These are phyloP conservation scores for Otolemur garnettii DNA, from an alignment of 2,113 vertebrate genomes.

Conservation along the genomic window DNA sequence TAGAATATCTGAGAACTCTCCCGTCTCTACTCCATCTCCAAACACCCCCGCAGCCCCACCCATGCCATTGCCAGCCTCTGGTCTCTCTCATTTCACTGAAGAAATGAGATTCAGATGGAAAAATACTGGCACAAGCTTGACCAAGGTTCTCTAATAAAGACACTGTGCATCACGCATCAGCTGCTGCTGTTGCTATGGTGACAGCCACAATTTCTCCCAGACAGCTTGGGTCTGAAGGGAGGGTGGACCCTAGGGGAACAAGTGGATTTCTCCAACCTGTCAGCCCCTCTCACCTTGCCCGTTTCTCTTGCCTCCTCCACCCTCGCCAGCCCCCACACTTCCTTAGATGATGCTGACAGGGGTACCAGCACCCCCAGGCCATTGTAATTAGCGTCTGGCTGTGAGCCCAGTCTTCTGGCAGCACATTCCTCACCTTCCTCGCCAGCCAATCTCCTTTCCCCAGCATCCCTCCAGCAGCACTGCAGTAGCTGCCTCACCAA, in stretches of 20 bases:
- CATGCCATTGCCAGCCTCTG: not conserved
- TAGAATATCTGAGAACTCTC: not conserved
- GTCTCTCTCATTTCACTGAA: constrained; percentile 35
- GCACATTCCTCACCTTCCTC: constrained; percentile 42
- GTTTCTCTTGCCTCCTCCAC: constrained; percentile 16
- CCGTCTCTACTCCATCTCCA: not conserved
- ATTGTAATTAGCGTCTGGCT: constrained; percentile 67
- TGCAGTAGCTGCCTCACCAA: not conserved
- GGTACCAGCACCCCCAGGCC: constrained; percentile 33
- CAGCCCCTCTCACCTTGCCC: constrained; percentile 65
- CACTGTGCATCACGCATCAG: constrained; percentile 68
- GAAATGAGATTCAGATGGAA: constrained; percentile 77
- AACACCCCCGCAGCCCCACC: not conserved
- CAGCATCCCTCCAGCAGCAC: constrained; percentile 32
- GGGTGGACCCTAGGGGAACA: constrained; percentile 71
- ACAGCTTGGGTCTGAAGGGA: constrained; percentile 80
- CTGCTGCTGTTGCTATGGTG: constrained; percentile 80
- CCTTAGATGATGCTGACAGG: constrained; percentile 9
- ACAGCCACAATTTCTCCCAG: constrained; percentile 81
- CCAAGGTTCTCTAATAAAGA: constrained; percentile 76
- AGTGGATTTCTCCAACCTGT: constrained; percentile 68
- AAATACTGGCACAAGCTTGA: constrained; percentile 77
- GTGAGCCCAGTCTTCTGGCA: constrained; percentile 67
- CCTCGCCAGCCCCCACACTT: constrained; percentile 16
- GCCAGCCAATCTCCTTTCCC: constrained; percentile 63